Conservation (phyloP, 2,888 invertebrate species). For the Stenchaetothrips biformis region DNA sequence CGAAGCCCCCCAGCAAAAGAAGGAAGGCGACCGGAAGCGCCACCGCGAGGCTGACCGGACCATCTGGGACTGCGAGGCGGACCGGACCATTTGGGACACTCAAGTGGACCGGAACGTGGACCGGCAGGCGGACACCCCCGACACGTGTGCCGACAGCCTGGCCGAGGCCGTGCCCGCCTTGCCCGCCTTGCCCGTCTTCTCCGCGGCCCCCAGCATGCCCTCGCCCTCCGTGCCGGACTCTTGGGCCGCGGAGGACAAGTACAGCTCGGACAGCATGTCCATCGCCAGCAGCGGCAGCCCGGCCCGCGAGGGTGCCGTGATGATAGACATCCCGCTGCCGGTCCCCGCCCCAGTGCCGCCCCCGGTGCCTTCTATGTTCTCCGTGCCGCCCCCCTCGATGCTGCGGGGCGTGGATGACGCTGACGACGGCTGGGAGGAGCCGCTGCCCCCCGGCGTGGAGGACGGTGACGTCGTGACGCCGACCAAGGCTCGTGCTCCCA, state of each 20-base stretch:
- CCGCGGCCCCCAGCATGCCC: background rate
- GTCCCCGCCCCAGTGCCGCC: constrained; percentile 1
- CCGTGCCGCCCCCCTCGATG: background rate
- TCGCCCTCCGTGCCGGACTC: background rate
- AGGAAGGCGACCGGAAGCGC: no score
- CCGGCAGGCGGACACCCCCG: no score
- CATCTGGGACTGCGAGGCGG: no score
- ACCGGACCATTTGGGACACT: no score
- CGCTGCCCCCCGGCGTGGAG: constrained; percentile 13
- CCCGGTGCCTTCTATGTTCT: background rate
- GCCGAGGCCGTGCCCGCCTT: no score
- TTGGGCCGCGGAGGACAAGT: background rate
- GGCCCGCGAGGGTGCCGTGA: background rate
- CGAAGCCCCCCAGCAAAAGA: no score
- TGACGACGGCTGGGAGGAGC: background rate
- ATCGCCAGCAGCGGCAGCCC: constrained; percentile 2
- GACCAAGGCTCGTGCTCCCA: background rate
- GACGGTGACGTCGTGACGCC: background rate
- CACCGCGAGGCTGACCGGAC: no score
- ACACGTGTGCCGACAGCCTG: no score
- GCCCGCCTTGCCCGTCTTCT: no score
- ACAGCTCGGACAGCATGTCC: constrained; percentile 15
- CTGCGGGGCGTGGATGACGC: background rate
- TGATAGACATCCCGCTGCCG: background rate
- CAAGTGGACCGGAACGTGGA: no score